Percentiles rank a stretch among this genome's conserved stretches.
Evolutionary conservation across 2,888 invertebrate species (phyloP).

Genomic region (Cerceris rybyensis): DNA sequence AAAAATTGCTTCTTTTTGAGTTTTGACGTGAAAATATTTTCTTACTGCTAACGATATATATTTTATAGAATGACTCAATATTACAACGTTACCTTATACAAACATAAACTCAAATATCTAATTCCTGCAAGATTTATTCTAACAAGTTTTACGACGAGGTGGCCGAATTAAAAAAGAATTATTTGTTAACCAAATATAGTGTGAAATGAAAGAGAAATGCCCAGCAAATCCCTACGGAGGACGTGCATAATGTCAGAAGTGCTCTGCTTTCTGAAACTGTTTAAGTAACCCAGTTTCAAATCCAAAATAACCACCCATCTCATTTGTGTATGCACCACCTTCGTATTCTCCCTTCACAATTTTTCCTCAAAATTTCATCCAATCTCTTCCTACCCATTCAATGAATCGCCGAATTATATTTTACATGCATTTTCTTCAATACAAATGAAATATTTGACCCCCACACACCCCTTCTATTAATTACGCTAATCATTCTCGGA

Average conservation of each 20-base stretch:
- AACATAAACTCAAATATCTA: background rate
- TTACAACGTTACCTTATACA: background rate
- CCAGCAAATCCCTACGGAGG: conserved; percentile 31
- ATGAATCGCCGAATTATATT: too few species aligned
- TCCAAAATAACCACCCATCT: conserved; percentile 59
- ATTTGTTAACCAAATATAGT: conserved; percentile 13
- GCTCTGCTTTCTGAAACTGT: conserved; percentile 40
- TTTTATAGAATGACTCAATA: too few species aligned
- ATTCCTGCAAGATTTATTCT: background rate
- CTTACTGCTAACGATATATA: too few species aligned
- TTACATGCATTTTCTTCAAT: too few species aligned
- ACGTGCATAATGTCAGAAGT: conserved; percentile 42
- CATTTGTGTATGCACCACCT: conserved; percentile 17
- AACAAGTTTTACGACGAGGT: background rate
- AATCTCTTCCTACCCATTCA: conserved; percentile 27
- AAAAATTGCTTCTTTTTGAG: too few species aligned
- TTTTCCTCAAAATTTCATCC: conserved; percentile 36
- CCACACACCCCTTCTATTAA: too few species aligned
- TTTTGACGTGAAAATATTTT: too few species aligned
- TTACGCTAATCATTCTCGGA: too few species aligned
- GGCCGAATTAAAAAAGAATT: background rate
- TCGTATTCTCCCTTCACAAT: conserved; percentile 4
- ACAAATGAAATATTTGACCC: too few species aligned
- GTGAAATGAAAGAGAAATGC: conserved; percentile 15
- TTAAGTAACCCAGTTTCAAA: conserved; percentile 68